Base-by-base conservation (phyloP, 2,888 invertebrate genomes). In the Sinotaia quadrata region DNA sequence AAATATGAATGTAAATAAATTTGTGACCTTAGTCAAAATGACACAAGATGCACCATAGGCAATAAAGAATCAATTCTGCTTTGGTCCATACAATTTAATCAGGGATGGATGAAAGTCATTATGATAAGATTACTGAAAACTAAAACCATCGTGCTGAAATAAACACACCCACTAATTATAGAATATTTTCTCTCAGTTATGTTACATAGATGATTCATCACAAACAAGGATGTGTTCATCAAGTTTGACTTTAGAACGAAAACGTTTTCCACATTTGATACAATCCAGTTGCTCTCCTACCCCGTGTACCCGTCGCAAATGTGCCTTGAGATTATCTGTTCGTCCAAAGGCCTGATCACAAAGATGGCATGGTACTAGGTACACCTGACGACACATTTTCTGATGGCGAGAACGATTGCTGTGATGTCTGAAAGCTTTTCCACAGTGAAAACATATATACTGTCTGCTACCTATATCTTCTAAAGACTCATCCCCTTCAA, bases 251-350 rank as follows among this genome's bases (percentile, higher is more conserved):
- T 69, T 69, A 3, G 72, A 73, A 7, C 72, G 58, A 34, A 73
- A 73, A 34, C 54, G 47, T 60, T 67, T 68, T 2, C 67, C 59
- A 51, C 72, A 73, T 2, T 52, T 62, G 12, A 24, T 51, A 44
- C 72, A 73, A 1, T 67, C 67, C 18, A 69, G 59, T 27, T 68
- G 69, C 31, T 73, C 69, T 10, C 72, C 72, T 29, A 67, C 44
- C 33, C 63, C 68, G 47, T 73, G 72, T 31, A 66, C 62, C 49
- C 69, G 62, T 21, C 69, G 58, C 63, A 73, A 47, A 37, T 73
- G 72, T 37, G 69, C 67, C 21, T 68, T 63, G 8, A 73, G 61
- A 29, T 73, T 73, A 52, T 73, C 72, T 29, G 63, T 34, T 4
- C 66, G 56, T 21, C 52, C 52, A 33, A 70, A 57, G 29, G 61